Percentiles rank a stretch among this genome's conserved stretches.
These are phyloP conservation scores for Megaptera novaeangliae DNA, from an alignment of 2,113 vertebrate species.

Conservation along the genomic window DNA sequence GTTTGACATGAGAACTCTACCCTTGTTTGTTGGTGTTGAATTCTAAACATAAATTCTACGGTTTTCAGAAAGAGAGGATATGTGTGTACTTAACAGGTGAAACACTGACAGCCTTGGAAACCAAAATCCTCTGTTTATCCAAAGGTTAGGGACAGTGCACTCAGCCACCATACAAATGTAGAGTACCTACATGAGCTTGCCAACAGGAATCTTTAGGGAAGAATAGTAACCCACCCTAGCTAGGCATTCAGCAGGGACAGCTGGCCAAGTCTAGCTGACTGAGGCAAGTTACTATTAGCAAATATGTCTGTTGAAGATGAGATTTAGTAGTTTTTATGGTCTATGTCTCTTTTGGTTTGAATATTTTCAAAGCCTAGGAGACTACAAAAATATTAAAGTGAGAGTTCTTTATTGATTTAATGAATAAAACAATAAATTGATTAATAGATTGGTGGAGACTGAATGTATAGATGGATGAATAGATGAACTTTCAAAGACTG, in stretches of 20 bases:
- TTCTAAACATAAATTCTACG: conserved; percentile 57
- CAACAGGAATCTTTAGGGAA: background rate
- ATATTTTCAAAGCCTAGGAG: background rate
- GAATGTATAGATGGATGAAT: background rate
- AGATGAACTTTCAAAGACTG: background rate
- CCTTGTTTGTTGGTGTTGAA: conserved; percentile 62
- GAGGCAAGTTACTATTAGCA: background rate
- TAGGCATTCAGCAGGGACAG: background rate
- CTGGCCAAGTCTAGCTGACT: background rate
- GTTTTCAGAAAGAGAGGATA: conserved; percentile 41
- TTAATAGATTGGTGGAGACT: background rate
- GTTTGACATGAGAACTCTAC: conserved; percentile 62
- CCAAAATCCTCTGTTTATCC: conserved; percentile 44
- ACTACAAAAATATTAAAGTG: background rate
- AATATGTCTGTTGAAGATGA: background rate
- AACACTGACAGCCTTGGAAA: conserved; percentile 46
- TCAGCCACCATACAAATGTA: background rate
- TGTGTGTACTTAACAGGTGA: background rate
- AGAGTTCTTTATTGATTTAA: background rate
- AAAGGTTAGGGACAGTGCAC: background rate
- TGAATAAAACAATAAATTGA: conserved; percentile 1
- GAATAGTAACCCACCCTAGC: background rate
- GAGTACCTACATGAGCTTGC: fast-evolving
- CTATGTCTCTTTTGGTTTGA: background rate
- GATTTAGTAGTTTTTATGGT: background rate